Conservation (phyloP, 2,888 invertebrate species). For the Zaprionus obscuricornis region DNA sequence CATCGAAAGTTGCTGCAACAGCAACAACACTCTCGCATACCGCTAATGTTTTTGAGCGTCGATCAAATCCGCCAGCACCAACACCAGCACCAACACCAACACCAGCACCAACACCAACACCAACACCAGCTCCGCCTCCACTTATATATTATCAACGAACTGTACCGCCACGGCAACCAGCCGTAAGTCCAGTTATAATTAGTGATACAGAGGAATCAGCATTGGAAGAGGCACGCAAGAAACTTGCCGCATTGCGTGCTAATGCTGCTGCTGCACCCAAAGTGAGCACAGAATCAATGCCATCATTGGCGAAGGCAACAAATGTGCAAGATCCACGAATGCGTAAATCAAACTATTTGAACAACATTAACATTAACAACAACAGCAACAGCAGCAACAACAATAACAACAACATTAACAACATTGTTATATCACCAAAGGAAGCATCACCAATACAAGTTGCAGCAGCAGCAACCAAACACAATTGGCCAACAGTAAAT, state of each 20-base stretch:
- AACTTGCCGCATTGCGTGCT: constrained; percentile 40
- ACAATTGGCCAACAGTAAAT: no score
- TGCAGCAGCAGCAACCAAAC: no score
- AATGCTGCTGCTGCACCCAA: background rate
- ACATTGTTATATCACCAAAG: no score
- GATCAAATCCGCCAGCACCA: background rate
- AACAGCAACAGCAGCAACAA: background rate
- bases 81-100: no score
- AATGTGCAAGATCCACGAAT: constrained; percentile 43
- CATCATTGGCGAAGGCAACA: constrained; percentile 29
- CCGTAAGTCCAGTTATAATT: background rate
- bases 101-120: background rate
- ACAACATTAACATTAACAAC: background rate
- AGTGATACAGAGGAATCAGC: background rate
- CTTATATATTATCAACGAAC: no score
- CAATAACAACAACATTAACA: background rate
- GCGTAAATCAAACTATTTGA: constrained; percentile 6
- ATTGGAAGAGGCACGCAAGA: constrained; percentile 57
- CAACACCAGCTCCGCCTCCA: constrained; percentile 1
- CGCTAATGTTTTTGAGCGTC: background rate
- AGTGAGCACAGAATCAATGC: no score
- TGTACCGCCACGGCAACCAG: background rate
- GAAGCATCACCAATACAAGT: no score
- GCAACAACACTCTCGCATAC: background rate
- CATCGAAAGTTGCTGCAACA: background rate